phyloP scores from a whole-genome alignment of 2,888 invertebrate genomes.

The Callosobruchus maculatus region DNA sequence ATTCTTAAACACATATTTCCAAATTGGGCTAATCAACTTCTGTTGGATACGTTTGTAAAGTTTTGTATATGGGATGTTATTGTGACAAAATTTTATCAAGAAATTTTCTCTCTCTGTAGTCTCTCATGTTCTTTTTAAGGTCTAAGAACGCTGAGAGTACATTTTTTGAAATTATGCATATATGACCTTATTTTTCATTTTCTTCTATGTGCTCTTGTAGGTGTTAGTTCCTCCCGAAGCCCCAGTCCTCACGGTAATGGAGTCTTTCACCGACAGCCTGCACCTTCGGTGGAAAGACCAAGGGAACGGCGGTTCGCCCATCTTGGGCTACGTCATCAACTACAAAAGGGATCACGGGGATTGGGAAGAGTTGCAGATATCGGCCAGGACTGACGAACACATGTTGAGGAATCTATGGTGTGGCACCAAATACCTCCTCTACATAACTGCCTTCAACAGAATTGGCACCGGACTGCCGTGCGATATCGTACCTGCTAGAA shows the following conservation, averaged over 20 bases:
- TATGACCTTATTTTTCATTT: too few relatives aligned
- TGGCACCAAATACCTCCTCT: conserved; percentile 82
- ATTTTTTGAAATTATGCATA: too few relatives aligned
- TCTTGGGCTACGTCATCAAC: conserved; percentile 82
- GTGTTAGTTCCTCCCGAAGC: conserved; percentile 81
- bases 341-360: conserved; percentile 87
- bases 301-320: conserved; percentile 77
- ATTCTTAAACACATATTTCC: too few relatives aligned
- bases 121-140: too few relatives aligned
- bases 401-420: conserved; percentile 81
- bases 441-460: conserved; percentile 85
- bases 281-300: conserved; percentile 73
- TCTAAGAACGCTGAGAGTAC: too few relatives aligned
- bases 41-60: too few relatives aligned
- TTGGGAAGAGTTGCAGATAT: conserved; percentile 87
- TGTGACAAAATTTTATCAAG: too few relatives aligned
- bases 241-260: conserved; percentile 75
- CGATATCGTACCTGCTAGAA: conserved; percentile 81
- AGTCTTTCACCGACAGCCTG: conserved; percentile 78
- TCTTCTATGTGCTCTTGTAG: neutral
- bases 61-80: too few relatives aligned
- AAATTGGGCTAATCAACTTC: too few relatives aligned
- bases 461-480: conserved; percentile 87
- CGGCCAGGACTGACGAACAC: conserved; percentile 75
- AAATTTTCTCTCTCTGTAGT: too few relatives aligned